A percentile compares a stretch with the other conserved stretches of the same genome.
Conservation (phyloP, 2,888 invertebrate species). For the Ecdyonurus torrentis region DNA sequence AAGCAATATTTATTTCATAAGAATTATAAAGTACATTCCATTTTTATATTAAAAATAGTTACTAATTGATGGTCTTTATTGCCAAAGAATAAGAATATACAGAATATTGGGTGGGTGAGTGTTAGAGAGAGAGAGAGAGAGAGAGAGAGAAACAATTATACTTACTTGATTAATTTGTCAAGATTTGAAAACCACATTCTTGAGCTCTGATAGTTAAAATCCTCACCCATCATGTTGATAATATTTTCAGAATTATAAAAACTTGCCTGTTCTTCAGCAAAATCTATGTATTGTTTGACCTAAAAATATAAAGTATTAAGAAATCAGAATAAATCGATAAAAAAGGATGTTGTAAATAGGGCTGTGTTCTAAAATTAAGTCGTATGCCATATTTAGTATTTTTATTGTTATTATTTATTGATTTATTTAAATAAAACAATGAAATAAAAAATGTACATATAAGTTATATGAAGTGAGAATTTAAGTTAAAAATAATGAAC, state of each 20-base stretch:
- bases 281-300: conserved; percentile 11
- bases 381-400: no score
- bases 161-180: conserved; percentile 63
- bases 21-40: no score
- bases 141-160: neutral
- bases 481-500: no score
- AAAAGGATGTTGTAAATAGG: neutral
- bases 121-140: no score
- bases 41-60: no score
- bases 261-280: conserved; percentile 29
- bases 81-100: neutral
- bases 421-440: no score
- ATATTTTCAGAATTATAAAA: conserved; percentile 53
- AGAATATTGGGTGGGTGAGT: neutral
- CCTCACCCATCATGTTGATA: conserved; percentile 78
- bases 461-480: no score
- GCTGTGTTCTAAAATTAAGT: no score
- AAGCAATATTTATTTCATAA: no score
- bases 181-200: conserved; percentile 64
- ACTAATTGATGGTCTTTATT: no score
- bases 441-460: no score
- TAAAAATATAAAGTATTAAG: conserved; percentile 5
- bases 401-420: no score
- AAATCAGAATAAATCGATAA: neutral
- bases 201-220: conserved; percentile 76